These are phyloP conservation scores for Scaptomyza parva DNA, from an alignment of 2,888 invertebrate genomes.

Conservation along the genomic window DNA sequence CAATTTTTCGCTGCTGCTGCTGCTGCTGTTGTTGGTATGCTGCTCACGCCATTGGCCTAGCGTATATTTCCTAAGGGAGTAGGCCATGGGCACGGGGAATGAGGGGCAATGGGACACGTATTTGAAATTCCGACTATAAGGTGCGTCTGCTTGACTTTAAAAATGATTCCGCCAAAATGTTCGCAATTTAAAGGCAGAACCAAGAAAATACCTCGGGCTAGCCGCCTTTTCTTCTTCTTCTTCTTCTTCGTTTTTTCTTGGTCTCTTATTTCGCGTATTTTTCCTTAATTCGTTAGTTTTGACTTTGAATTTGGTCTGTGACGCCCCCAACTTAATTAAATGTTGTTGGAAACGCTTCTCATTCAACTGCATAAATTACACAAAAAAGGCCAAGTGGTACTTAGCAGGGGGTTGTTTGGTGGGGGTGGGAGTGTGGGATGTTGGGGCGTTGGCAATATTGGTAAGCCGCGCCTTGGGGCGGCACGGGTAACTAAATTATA, in stretches of 20 bases:
- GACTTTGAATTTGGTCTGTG: slow-evolving; percentile 68
- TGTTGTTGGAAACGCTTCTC: slow-evolving; percentile 75
- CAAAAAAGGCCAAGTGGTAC: slow-evolving; percentile 73
- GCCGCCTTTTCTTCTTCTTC: neutral
- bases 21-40: slow-evolving; percentile 3
- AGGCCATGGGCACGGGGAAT: neutral
- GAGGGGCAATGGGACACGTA: slow-evolving; percentile 19
- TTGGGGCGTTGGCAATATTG: slow-evolving; percentile 1
- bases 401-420: slow-evolving; percentile 36
- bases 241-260: slow-evolving; percentile 3
- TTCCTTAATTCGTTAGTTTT: slow-evolving; percentile 66
- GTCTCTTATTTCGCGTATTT: slow-evolving; percentile 26
- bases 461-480: slow-evolving; percentile 33
- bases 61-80: slow-evolving; percentile 29
- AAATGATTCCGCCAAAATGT: slow-evolving; percentile 56
- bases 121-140: slow-evolving; percentile 28
- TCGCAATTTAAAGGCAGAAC: slow-evolving; percentile 67
- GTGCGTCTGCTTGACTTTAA: slow-evolving; percentile 48
- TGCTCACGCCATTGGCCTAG: slow-evolving; percentile 25
- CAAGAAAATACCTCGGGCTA: slow-evolving; percentile 41
- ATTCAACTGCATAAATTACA: slow-evolving; percentile 73
- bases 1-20: slow-evolving; percentile 39
- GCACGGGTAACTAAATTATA: slow-evolving; percentile 53
- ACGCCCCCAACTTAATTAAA: slow-evolving; percentile 71
- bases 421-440: slow-evolving; percentile 2